These are phyloP conservation scores for Aleiodes testaceus DNA, from an alignment of 2,888 invertebrate genomes.

Conservation along the genomic window DNA sequence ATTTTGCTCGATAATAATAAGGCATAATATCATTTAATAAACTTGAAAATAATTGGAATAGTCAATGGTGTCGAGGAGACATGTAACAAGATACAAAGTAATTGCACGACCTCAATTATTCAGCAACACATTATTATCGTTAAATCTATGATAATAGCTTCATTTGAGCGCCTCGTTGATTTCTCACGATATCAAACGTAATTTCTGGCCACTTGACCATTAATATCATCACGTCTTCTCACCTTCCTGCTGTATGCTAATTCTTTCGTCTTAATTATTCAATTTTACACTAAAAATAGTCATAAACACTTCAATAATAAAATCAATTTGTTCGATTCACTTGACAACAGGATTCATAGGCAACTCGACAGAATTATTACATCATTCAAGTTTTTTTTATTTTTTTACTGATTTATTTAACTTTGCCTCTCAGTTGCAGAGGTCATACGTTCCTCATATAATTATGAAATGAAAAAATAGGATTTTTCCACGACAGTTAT, in stretches of 20 bases:
- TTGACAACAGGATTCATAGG: no score
- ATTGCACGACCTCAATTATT: conserved; percentile 8
- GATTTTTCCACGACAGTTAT: no score
- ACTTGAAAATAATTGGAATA: neutral
- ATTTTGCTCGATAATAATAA: no score
- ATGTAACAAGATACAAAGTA: neutral
- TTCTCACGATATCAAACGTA: no score
- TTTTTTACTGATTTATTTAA: no score
- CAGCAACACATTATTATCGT: conserved; percentile 8
- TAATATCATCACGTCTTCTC: neutral
- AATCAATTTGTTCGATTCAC: no score
- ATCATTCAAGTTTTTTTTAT: no score
- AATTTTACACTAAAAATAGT: neutral
- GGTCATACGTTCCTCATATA: no score
- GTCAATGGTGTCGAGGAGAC: conserved; percentile 16
- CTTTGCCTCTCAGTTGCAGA: no score
- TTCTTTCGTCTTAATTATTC: neutral
- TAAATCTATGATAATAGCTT: neutral
- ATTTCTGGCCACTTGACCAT: neutral
- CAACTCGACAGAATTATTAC: no score
- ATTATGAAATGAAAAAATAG: no score
- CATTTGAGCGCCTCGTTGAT: neutral
- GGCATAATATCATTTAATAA: no score
- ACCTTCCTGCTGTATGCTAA: neutral
- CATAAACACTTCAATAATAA: neutral